Conservation (phyloP, 1,140 invertebrate species). For the Phthorimaea operculella region DNA sequence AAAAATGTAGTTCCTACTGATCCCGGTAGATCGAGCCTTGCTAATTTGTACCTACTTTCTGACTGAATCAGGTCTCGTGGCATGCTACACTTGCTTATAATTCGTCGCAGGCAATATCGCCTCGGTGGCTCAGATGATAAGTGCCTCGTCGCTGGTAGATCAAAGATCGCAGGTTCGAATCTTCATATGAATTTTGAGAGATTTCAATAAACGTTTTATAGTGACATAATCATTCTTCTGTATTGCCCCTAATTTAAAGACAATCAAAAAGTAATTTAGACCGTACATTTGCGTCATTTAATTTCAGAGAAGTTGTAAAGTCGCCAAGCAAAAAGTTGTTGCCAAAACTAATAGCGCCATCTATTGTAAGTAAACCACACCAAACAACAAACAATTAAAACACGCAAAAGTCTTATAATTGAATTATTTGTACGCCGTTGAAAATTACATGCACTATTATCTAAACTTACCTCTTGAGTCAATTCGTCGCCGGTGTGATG, state of each 20-base stretch:
- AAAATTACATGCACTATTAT: neutral
- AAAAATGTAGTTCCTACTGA: too few relatives aligned
- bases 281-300: too few relatives aligned
- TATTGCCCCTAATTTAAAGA: neutral
- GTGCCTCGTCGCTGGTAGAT: too few relatives aligned
- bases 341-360: neutral
- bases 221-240: neutral
- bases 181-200: too few relatives aligned
- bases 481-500: constrained; percentile 60
- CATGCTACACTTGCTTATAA: neutral
- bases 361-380: neutral
- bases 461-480: constrained; percentile 59
- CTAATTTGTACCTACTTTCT: too few relatives aligned
- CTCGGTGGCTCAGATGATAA: neutral
- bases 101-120: neutral
- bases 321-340: neutral
- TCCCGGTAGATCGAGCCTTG: too few relatives aligned
- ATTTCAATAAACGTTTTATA: too few relatives aligned
- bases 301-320: too few relatives aligned
- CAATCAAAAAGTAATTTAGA: neutral
- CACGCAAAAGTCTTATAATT: too few relatives aligned
- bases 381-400: too few relatives aligned
- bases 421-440: neutral
- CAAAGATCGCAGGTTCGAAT: too few relatives aligned
- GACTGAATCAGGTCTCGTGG: too few relatives aligned